phyloP scores from a whole-genome alignment of 2,113 vertebrate genomes.

The Psilopogon haemacephalus region DNA sequence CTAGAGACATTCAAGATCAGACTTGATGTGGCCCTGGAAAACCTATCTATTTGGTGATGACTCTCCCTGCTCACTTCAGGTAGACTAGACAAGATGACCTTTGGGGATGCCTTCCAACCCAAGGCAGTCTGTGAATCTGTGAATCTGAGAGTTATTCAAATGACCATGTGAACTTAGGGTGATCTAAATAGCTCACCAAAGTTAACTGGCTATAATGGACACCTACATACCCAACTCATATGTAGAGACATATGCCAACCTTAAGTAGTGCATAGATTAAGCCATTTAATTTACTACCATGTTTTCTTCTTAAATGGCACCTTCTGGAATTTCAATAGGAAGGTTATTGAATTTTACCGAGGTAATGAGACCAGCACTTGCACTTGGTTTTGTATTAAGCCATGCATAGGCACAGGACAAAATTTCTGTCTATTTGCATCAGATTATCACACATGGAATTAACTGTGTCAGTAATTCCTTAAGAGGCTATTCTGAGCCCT shows the following conservation, averaged over 20 bases:
- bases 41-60: too few relatives aligned
- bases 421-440: neutral
- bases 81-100: too few relatives aligned
- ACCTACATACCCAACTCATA: neutral
- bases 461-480: neutral
- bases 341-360: neutral
- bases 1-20: too few relatives aligned
- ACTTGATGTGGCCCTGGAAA: too few relatives aligned
- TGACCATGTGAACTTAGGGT: neutral
- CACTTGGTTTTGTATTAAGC: neutral
- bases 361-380: neutral
- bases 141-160: neutral
- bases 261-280: neutral
- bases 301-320: neutral
- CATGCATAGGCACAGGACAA: neutral
- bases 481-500: neutral
- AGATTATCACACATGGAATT: neutral
- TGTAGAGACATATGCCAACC: neutral
- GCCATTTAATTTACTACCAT: neutral
- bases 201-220: neutral
- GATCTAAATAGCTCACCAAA: neutral
- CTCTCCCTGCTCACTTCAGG: too few relatives aligned
- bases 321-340: neutral
- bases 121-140: too few relatives aligned
- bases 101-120: too few relatives aligned